Evolutionary conservation across 2,113 vertebrate species (phyloP).

Genomic region (Psephotus haematonotus): DNA sequence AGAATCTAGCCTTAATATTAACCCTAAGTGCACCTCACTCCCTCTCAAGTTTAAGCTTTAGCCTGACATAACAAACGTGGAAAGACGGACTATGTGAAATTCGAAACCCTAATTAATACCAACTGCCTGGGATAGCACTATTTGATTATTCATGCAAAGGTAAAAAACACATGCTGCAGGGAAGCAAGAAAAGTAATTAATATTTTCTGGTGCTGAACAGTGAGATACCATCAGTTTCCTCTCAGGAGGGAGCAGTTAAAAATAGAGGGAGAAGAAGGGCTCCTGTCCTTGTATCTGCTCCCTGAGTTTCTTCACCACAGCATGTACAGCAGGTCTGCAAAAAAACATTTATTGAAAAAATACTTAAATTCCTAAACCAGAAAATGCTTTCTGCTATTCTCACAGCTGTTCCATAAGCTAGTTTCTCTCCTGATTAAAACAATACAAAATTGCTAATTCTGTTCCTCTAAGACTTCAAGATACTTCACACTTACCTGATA

Average conservation of each 20-base stretch:
- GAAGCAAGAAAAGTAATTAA: neutral
- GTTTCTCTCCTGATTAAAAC: neutral
- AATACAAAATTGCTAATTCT: neutral
- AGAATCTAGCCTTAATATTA: neutral
- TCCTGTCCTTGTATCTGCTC: neutral
- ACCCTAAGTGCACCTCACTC: neutral
- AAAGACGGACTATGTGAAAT: neutral
- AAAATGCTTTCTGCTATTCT: neutral
- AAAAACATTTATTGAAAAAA: neutral
- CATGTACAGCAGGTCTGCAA: neutral
- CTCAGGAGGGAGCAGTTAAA: neutral
- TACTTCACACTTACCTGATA: neutral
- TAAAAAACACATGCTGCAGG: neutral
- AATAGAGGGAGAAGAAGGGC: neutral
- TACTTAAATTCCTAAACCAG: neutral
- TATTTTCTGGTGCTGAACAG: neutral
- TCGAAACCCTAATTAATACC: neutral
- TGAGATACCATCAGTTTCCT: neutral
- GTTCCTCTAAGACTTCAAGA: neutral
- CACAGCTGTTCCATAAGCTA: neutral
- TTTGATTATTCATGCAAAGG: neutral
- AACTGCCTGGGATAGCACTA: neutral
- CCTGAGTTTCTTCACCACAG: neutral
- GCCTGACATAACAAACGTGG: neutral
- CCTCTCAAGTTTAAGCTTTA: neutral